Conservation (phyloP, 1,140 invertebrate species). For the Sitobion miscanthi region DNA sequence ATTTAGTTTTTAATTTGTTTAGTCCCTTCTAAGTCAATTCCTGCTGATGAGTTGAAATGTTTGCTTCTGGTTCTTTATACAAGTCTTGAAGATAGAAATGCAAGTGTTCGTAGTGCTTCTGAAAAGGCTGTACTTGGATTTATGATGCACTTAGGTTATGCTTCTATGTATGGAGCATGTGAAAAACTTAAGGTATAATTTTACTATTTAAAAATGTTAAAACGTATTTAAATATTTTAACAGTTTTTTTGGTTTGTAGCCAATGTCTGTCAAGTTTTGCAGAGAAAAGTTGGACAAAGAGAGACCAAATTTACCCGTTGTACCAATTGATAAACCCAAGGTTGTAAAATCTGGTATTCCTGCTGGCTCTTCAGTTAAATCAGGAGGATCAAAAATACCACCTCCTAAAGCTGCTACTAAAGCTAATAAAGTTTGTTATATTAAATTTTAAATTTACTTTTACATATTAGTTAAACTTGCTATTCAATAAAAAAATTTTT, state of each 20-base stretch:
- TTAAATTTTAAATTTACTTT: neutral
- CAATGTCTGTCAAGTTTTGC: conserved; percentile 33
- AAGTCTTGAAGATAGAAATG: conserved; percentile 89
- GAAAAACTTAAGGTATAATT: conserved; percentile 76
- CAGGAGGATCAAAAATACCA: conserved; percentile 25
- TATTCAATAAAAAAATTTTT: neutral
- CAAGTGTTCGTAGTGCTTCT: conserved; percentile 88
- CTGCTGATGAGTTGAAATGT: conserved; percentile 79
- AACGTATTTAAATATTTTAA: neutral
- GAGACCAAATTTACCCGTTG: conserved; percentile 41
- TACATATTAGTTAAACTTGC: neutral
- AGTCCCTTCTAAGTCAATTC: conserved; percentile 64
- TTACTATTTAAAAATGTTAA: neutral
- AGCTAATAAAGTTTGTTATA: conserved; percentile 19
- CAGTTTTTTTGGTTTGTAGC: conserved; percentile 1
- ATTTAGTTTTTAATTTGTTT: neutral
- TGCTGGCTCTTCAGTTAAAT: conserved; percentile 55
- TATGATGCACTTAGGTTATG: conserved; percentile 92
- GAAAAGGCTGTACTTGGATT: conserved; percentile 87
- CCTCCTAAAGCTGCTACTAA: conserved; percentile 15
- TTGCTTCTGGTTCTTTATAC: conserved; percentile 82
- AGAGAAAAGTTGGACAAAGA: conserved; percentile 54
- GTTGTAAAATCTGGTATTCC: conserved; percentile 50
- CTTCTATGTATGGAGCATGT: conserved; percentile 77
- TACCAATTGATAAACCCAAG: conserved; percentile 46